Evolutionary conservation across 2,888 invertebrate genomes (phyloP).

Genomic region (Branchipolynoe longqiensis): DNA sequence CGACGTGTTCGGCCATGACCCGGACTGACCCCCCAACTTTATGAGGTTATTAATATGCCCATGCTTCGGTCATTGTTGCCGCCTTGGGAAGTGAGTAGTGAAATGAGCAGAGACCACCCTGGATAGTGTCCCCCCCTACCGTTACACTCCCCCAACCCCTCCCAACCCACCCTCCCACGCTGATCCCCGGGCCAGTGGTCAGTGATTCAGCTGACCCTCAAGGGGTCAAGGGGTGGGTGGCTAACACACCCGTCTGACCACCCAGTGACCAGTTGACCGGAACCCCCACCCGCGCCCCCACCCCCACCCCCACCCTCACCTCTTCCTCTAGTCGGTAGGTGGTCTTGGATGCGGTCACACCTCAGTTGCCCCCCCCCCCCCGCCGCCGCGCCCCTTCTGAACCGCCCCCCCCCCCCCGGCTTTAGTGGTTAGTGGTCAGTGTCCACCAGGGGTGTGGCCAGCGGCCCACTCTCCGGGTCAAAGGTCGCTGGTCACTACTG

Average conservation of each 20-base stretch:
- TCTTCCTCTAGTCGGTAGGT: neutral
- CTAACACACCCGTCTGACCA: conserved; percentile 7
- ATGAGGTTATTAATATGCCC: conserved; percentile 39
- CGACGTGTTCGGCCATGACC: conserved; percentile 42
- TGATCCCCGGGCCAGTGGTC: conserved; percentile 32
- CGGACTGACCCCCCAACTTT: conserved; percentile 33
- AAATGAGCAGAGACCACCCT: conserved; percentile 54
- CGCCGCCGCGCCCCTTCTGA: conserved; percentile 24
- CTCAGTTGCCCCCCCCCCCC: too few relatives aligned
- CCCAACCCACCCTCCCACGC: too few relatives aligned
- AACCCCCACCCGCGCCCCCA: too few relatives aligned
- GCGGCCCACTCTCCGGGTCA: neutral
- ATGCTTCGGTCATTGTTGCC: conserved; percentile 27
- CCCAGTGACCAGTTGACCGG: conserved; percentile 12
- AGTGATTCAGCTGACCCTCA: conserved; percentile 50
- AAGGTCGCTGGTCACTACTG: conserved; percentile 41
- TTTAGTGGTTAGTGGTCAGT: conserved; percentile 46
- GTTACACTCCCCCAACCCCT: too few relatives aligned
- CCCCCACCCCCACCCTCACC: too few relatives aligned
- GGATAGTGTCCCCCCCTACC: conserved; percentile 32
- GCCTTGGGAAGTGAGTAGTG: neutral
- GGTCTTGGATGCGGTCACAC: conserved; percentile 22
- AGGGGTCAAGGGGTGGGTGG: conserved; percentile 25
- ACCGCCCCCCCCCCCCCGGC: neutral
- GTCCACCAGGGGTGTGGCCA: conserved; percentile 37